Conservation (phyloP, 1,140 invertebrate genomes). For the Polypedilum vanderplanki region DNA sequence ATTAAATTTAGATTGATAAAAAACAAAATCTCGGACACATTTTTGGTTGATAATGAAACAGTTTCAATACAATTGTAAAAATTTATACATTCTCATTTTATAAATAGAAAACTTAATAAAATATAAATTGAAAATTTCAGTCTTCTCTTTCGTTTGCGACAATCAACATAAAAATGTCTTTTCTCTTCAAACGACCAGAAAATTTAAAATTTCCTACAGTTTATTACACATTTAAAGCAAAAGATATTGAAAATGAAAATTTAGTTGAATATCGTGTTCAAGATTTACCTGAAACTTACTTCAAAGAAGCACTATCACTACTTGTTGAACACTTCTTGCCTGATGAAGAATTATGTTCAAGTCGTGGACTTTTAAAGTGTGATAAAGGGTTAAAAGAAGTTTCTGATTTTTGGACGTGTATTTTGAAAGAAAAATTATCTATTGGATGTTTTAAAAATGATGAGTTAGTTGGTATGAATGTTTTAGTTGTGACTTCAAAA, state of each 20-base stretch:
- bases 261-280: conserved; percentile 26
- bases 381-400: not conserved
- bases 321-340: not conserved
- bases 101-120: too few species aligned
- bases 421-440: not conserved
- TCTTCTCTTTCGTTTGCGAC: too few species aligned
- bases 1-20: too few species aligned
- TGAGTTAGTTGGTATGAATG: not conserved
- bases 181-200: not conserved
- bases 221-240: conserved; percentile 21
- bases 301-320: not conserved
- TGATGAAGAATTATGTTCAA: not conserved
- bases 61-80: too few species aligned
- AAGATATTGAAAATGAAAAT: conserved; percentile 2
- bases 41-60: too few species aligned
- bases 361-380: not conserved
- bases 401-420: not conserved
- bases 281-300: conserved; percentile 2
- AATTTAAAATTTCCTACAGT: conserved; percentile 13
- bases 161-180: too few species aligned
- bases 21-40: too few species aligned
- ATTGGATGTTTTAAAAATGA: not conserved
- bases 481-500: not conserved
- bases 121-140: too few species aligned
- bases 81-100: too few species aligned